These are phyloP conservation scores for Carcharodon carcharias DNA, from an alignment of 2,797 vertebrate species.

Conservation along the genomic window DNA sequence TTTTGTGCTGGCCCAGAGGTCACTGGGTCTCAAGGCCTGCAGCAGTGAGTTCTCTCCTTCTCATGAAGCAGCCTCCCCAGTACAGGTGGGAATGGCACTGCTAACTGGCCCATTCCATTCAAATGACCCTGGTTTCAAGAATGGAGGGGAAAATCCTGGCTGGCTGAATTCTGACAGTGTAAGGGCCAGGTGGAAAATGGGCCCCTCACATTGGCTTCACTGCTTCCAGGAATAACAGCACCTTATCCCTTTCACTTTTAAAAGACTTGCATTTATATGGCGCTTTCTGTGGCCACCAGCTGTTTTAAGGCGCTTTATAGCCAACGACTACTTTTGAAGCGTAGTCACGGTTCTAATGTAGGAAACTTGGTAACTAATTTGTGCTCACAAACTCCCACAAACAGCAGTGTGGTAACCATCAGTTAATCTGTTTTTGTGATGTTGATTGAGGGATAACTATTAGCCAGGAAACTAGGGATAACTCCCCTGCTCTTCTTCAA, in stretches of 20 bases:
- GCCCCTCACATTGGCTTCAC: too few species aligned
- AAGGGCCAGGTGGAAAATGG: neutral
- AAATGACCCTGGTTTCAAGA: neutral
- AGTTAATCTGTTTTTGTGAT: too few species aligned
- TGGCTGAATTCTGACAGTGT: neutral
- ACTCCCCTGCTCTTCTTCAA: too few species aligned
- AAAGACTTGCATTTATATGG: neutral
- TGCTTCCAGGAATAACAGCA: neutral
- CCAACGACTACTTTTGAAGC: too few species aligned
- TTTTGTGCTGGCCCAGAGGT: neutral
- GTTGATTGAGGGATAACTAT: too few species aligned
- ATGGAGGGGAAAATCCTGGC: neutral
- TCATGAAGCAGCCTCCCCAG: neutral
- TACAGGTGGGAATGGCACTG: neutral
- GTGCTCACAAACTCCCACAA: too few species aligned
- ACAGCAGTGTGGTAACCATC: too few species aligned
- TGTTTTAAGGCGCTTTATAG: too few species aligned
- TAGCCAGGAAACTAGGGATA: too few species aligned
- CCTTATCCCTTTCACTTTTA: neutral
- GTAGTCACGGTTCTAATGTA: too few species aligned
- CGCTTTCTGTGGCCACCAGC: too few species aligned
- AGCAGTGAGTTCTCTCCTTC: neutral
- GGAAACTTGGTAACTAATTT: too few species aligned
- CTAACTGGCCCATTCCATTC: neutral
- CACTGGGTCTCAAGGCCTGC: neutral